phyloP scores from a whole-genome alignment of 2,113 vertebrate genomes.

The Hydropotes inermis region DNA sequence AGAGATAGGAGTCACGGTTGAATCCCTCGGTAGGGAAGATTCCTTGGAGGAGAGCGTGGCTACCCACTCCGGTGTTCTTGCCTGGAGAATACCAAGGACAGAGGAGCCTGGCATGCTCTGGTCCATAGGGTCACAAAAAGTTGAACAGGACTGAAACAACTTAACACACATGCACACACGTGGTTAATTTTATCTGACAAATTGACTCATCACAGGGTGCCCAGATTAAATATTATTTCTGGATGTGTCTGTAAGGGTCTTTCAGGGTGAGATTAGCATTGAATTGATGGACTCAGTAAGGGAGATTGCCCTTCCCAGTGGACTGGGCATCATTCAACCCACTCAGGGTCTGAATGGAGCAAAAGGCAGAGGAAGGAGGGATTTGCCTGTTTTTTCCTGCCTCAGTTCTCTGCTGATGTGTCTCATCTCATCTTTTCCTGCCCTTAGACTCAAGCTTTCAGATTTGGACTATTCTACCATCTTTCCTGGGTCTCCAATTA shows the following conservation, averaged over 20 bases:
- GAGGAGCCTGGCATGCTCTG: too few species aligned
- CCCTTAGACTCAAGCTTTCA: background rate
- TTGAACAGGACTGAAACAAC: too few species aligned
- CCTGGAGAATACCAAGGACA: too few species aligned
- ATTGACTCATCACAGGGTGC: background rate
- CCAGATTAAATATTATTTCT: background rate
- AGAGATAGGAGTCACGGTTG: accelerated
- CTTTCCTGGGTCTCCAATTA: background rate
- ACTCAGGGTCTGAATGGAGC: background rate
- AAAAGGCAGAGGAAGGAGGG: background rate
- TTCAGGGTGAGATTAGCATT: background rate
- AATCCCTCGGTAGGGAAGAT: background rate
- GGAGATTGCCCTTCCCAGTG: background rate
- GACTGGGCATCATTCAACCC: background rate
- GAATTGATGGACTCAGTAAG: background rate
- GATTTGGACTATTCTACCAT: background rate
- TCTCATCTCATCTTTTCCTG: background rate
- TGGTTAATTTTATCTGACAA: background rate
- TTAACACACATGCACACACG: too few species aligned
- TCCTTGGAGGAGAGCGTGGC: background rate
- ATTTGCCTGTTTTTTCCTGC: background rate
- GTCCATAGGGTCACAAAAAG: too few species aligned
- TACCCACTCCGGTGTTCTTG: background rate
- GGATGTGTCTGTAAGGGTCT: background rate
- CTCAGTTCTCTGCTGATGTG: background rate